phyloP scores from a whole-genome alignment of 92 coral and sea anemone species.

The Palythoa heliodiscus region DNA sequence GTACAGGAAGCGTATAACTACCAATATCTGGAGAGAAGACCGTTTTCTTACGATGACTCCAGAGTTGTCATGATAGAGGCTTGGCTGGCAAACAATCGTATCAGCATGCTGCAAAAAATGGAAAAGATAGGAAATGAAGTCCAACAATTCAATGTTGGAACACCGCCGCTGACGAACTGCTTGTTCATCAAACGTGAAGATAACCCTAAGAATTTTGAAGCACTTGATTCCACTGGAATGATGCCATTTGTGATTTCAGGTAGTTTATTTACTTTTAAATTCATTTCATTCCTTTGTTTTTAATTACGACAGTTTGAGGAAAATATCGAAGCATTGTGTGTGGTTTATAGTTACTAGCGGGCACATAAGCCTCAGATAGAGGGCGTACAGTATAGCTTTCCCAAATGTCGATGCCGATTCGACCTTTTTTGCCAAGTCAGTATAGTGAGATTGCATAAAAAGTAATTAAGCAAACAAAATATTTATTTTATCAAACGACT shows the following conservation, averaged over 20 bases:
- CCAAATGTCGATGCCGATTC: too few relatives aligned
- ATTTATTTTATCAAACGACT: too few relatives aligned
- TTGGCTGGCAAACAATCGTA: constrained; percentile 35
- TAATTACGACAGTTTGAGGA: too few relatives aligned
- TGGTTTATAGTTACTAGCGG: too few relatives aligned
- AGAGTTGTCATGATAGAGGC: constrained; percentile 31
- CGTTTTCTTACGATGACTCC: constrained; percentile 26
- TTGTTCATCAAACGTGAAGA: constrained; percentile 17
- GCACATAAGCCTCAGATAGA: too few relatives aligned
- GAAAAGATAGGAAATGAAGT: constrained; percentile 38
- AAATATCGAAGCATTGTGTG: too few relatives aligned
- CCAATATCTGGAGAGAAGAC: constrained; percentile 26
- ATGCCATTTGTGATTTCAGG: constrained; percentile 31
- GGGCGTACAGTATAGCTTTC: too few relatives aligned
- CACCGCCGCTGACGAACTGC: constrained; percentile 28
- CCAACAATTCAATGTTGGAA: constrained; percentile 8
- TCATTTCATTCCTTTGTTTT: not conserved
- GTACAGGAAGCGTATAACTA: constrained; percentile 25
- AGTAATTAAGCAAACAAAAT: too few relatives aligned
- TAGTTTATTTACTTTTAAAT: not conserved
- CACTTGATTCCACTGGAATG: constrained; percentile 25
- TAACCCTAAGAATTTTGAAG: constrained; percentile 20
- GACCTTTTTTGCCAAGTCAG: too few relatives aligned
- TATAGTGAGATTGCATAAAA: too few relatives aligned
- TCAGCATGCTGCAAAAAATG: constrained; percentile 35